These are phyloP conservation scores for Callorhinus ursinus DNA, from an alignment of 2,113 vertebrate species.

Conservation along the genomic window DNA sequence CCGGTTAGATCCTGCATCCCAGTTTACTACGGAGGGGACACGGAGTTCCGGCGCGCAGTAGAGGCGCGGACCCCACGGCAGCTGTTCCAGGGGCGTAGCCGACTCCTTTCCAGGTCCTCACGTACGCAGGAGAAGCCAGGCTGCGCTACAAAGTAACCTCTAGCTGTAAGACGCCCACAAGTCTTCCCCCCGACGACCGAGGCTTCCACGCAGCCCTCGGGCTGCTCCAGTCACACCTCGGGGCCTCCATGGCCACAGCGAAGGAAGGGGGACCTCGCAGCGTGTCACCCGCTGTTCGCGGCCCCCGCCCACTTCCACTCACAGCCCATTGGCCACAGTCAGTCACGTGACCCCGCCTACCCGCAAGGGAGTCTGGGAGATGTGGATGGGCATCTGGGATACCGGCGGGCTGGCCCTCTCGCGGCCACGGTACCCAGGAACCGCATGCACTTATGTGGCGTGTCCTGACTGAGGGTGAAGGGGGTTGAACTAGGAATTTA, in stretches of 20 bases:
- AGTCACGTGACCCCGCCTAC: not conserved
- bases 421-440: not conserved
- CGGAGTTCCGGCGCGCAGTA: not conserved
- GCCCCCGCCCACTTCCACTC: not conserved
- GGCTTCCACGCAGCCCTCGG: not conserved
- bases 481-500: not conserved
- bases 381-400: fast-evolving
- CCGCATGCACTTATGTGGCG: fast-evolving
- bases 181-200: no score
- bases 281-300: not conserved
- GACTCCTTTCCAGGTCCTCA: fast-evolving
- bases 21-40: not conserved
- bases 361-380: constrained; percentile 22
- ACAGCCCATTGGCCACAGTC: not conserved
- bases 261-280: not conserved
- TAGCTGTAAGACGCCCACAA: no score
- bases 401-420: fast-evolving
- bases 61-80: not conserved
- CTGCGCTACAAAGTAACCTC: not conserved
- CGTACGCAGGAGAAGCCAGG: not conserved
- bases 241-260: not conserved
- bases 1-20: fast-evolving
- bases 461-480: not conserved
- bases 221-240: fast-evolving
- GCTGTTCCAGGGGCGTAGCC: fast-evolving